Conservation (phyloP, 2,113 vertebrate genomes). For the Natator depressus region DNA sequence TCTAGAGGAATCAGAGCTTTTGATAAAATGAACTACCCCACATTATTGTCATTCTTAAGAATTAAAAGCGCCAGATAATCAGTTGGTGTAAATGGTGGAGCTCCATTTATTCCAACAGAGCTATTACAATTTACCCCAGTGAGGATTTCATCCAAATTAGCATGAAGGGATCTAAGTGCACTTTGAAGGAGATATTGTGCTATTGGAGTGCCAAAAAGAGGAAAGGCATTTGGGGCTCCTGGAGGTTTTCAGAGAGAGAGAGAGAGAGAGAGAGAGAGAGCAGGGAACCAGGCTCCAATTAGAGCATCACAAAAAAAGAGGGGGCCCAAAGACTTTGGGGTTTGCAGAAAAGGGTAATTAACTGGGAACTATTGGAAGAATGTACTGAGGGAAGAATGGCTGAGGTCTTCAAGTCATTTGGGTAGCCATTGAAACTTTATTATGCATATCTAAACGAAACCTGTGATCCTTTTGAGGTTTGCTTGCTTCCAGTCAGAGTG, state of each 20-base stretch:
- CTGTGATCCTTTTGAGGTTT: neutral
- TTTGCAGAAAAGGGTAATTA: neutral
- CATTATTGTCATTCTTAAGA: neutral
- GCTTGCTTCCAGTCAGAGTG: neutral
- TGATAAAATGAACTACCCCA: neutral
- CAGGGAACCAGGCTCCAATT: neutral
- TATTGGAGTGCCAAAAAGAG: neutral
- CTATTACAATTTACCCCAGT: neutral
- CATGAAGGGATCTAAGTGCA: neutral
- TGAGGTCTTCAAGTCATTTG: neutral
- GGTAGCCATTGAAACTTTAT: neutral
- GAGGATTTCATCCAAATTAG: neutral
- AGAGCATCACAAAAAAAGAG: neutral
- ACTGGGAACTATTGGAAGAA: neutral
- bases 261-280: neutral
- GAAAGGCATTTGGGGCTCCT: neutral
- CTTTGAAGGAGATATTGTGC: neutral
- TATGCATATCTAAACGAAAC: neutral
- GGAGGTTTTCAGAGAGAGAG: neutral
- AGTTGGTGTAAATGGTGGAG: neutral
- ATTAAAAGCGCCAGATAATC: neutral
- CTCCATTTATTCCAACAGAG: neutral
- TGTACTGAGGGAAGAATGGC: neutral
- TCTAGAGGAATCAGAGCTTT: neutral
- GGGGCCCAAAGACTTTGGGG: neutral